These are phyloP conservation scores for Fulica atra DNA, from an alignment of 2,113 vertebrate genomes.

Conservation along the genomic window DNA sequence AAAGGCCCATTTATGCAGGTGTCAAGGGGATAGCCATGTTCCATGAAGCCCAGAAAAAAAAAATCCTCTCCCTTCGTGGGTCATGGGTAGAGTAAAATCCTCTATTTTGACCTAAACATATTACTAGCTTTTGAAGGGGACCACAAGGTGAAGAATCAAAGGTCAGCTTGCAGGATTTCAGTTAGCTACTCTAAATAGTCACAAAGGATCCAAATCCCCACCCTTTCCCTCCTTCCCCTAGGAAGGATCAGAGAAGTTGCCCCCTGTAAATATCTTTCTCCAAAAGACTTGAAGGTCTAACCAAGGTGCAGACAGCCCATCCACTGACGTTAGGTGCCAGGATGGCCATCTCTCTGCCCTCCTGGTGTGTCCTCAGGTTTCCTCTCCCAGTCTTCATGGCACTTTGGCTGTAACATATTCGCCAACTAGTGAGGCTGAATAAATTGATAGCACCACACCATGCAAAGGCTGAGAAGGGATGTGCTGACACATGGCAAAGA, in stretches of 20 bases:
- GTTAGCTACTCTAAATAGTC: background rate
- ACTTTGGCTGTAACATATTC: fast-evolving
- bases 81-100: background rate
- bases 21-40: background rate
- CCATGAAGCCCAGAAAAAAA: background rate
- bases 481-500: background rate
- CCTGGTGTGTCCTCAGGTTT: background rate
- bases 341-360: background rate
- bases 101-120: background rate
- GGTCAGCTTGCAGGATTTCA: background rate
- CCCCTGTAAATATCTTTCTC: background rate
- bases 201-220: background rate
- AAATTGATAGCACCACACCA: background rate
- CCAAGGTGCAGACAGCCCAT: background rate
- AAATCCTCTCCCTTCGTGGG: background rate
- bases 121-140: background rate
- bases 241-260: background rate
- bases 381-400: background rate
- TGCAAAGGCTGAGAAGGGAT: background rate
- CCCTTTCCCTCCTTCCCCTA: background rate
- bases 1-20: conserved; percentile 1
- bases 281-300: background rate
- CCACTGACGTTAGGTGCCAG: background rate
- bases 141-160: background rate
- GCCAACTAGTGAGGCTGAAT: background rate